Evolutionary conservation across 2,797 vertebrate genomes (phyloP).

Genomic region (Bovichtus diacanthus): DNA sequence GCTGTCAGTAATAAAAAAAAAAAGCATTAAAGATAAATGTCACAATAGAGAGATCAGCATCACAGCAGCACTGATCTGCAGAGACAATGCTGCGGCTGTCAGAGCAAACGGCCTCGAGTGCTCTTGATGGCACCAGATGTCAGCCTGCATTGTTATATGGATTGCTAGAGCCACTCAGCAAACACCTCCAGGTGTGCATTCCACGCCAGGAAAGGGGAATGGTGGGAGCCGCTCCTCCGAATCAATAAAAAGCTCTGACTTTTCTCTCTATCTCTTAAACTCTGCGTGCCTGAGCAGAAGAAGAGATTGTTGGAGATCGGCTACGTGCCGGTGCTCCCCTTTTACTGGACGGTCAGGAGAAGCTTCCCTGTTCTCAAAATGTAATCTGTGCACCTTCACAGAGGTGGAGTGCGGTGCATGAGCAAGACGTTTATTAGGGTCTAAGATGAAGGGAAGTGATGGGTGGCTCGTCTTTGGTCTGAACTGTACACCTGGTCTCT

Average conservation of each 20-base stretch:
- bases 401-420: neutral
- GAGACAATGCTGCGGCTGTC: constrained; percentile 51
- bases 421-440: constrained; percentile 29
- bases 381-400: constrained; percentile 11
- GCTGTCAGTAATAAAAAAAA: constrained; percentile 7
- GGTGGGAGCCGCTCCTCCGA: constrained; percentile 67
- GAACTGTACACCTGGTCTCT: constrained; percentile 80
- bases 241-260: constrained; percentile 71
- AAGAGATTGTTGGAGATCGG: constrained; percentile 17
- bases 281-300: constrained; percentile 34
- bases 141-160: constrained; percentile 77
- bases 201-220: constrained; percentile 65
- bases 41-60: constrained; percentile 44
- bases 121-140: constrained; percentile 77
- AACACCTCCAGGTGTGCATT: constrained; percentile 88
- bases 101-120: constrained; percentile 53
- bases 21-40: constrained; percentile 33
- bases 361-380: constrained; percentile 1
- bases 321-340: constrained; percentile 18
- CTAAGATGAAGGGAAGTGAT: constrained; percentile 48
- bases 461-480: constrained; percentile 59
- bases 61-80: constrained; percentile 31
- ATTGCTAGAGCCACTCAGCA: constrained; percentile 80
- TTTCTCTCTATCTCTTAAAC: constrained; percentile 36
- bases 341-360: neutral